A percentile compares a stretch with the other conserved stretches of the same genome.
phyloP scores from a whole-genome alignment of 92 coral and sea anemone genomes.

The Isaurus tuberculatus region DNA sequence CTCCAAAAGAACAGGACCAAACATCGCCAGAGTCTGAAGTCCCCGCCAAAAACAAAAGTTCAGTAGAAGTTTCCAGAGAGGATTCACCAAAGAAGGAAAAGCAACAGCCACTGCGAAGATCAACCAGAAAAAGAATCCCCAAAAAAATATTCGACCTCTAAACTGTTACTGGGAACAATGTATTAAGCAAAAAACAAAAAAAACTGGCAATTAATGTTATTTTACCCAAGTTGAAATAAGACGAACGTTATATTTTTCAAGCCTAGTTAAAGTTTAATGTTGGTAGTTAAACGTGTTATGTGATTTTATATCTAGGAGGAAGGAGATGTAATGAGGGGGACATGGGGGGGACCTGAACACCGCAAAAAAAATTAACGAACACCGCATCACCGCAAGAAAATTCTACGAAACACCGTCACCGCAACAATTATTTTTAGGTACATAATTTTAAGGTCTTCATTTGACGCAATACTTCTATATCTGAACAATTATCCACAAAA shows the following conservation, averaged over 20 bases:
- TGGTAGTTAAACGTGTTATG: no score
- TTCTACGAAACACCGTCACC: conserved; percentile 22
- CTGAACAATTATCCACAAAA: conserved; percentile 41
- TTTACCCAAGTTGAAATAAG: no score
- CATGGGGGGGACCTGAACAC: conserved; percentile 46
- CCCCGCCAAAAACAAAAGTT: not conserved
- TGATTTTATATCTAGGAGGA: no score
- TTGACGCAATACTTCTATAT: conserved; percentile 29
- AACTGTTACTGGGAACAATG: not conserved
- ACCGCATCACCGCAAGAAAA: not conserved
- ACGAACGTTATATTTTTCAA: no score
- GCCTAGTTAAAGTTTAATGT: no score
- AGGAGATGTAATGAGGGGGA: no score
- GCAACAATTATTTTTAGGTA: conserved; percentile 39
- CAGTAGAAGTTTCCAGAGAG: not conserved
- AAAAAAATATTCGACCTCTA: not conserved
- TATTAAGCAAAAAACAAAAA: not conserved
- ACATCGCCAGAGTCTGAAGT: no score
- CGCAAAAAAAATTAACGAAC: no score
- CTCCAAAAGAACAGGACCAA: no score
- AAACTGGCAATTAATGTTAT: not conserved
- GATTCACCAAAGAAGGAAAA: not conserved
- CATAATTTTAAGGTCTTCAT: conserved; percentile 46
- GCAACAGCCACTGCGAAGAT: conserved; percentile 30
- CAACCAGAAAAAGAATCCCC: conserved; percentile 5